Evolutionary conservation across 2,797 vertebrate genomes (phyloP), one percentile per base, ranked within the genome.

Genomic region (Rousettus madagascariensis): DNA sequence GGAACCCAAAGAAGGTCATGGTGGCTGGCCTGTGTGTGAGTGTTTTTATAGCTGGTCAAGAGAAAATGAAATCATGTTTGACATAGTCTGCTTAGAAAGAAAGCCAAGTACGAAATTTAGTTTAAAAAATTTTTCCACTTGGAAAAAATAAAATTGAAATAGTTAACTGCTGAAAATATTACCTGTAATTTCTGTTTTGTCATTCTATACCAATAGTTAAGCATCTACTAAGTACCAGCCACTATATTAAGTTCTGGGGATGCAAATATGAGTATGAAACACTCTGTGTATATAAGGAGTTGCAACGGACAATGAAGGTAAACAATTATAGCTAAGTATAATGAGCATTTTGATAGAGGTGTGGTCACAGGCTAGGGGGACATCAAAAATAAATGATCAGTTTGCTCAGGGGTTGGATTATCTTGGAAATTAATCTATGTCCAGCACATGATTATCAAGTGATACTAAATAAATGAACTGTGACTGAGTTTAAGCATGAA

Each of bases 401-500:
- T 46, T 88, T 36, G 77, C 30, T 86, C 26, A 38, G 5, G 36
- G 8, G 12, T 46, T 41, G 69, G 69, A 65, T 89, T 87, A 85
- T 46, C 38, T 65, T 88, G 36, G 74, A 96, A 95, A 86, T 89
- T 66, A 78, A 78, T 69, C 36, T 75, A 61, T 55, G 22, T n/a
- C 41, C 83, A 88, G 12, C 46, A 77, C 8, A 66, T 88, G 53
- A 72, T 74, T 87, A 79, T 28, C n/a, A 74, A 43, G 63, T 63
- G 36, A 71, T 80, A 69, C 43, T 22, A 92, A 57, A 51, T 26
- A 80, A 89, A 86, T 75, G 55, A 69, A 86, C 59, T 72, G 17
- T 53, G n/a, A 84, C 30, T 86, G 43, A 96, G 46, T 69, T 9
- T 71, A 80, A 87, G 51, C 38, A 90, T 82, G 41, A 95, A 95